Base-by-base conservation (phyloP, 2,888 invertebrate species). In the Luffia ferchaultella region DNA sequence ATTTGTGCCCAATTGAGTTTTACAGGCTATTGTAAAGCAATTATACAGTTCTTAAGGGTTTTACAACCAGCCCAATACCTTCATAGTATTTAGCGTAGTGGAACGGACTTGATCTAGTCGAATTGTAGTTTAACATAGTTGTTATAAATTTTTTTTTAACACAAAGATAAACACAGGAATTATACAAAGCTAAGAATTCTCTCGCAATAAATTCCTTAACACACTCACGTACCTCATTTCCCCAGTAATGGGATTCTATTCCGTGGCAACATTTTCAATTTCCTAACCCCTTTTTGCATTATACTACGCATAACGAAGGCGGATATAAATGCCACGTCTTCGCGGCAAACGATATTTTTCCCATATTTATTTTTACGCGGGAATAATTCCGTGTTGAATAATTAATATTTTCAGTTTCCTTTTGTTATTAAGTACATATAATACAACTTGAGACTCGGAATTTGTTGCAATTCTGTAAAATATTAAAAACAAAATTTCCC, bases 181-280 rank as follows among this genome's bases (percentile, higher is more conserved):
- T 30, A 30, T 12, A 12, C 30, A 12, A n/a, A 3, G 30, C 30
- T 30, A 30, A 30, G 30, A 30, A 12, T 12, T 3, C 30, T 3
- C 30, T 12, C 30, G 30, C 30, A 30, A 30, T 30, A 30, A 30
- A 30, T 30, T 30, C 30, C 30, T 30, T 30, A 30, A 30, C 30
- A 12, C 30, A 30, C 30, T 42, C 48, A 48, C 48, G 48, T 48
- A 48, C 20, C 48, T 48, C 48, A 48, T 48, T 48, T 48, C 18
- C 18, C 16, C n/a, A 19, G 48, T 48, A 48, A 48, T 48, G 48
- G 47, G 40, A 47, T 47, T 47, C 47, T 47, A 47, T 47, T 47
- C 40, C 19, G 30, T 16, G 41, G 47, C 17, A 40, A 47, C 47
- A 47, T 47, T 47, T 47, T 47, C 47, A 47, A 47, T 47, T 47